Percentiles rank a stretch among this genome's conserved stretches.
These are phyloP conservation scores for Hemichromis elongatus DNA, from an alignment of 2,113 vertebrate genomes.

Conservation along the genomic window DNA sequence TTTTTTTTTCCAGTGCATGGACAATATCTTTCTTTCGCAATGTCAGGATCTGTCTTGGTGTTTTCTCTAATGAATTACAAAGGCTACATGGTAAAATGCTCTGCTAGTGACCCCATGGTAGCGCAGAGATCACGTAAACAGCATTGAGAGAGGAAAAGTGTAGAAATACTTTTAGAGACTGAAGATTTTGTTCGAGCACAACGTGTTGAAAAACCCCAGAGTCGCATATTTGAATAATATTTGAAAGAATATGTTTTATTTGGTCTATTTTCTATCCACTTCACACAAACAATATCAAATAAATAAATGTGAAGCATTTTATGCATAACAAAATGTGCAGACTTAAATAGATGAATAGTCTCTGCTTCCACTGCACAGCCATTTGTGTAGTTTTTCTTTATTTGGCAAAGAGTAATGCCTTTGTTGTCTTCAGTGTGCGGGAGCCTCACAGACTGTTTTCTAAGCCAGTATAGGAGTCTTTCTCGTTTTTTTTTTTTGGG, in stretches of 20 bases:
- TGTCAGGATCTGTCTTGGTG: neutral
- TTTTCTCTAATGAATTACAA: neutral
- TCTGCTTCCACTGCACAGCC: conserved; percentile 45
- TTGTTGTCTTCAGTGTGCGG: conserved; percentile 34
- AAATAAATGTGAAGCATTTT: conserved; percentile 35
- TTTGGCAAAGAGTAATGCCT: conserved; percentile 61
- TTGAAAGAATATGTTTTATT: conserved; percentile 18
- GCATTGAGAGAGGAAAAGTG: neutral
- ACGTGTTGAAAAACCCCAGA: neutral
- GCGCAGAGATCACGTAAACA: neutral
- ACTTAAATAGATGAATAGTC: conserved; percentile 52
- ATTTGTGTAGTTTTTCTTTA: conserved; percentile 56
- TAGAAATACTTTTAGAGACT: neutral
- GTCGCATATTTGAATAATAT: conserved; percentile 25
- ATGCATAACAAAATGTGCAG: conserved; percentile 42
- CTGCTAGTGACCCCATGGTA: neutral
- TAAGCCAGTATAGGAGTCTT: conserved; percentile 12
- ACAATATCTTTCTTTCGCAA: neutral
- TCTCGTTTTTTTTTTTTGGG: neutral
- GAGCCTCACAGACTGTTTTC: conserved; percentile 44
- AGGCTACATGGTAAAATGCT: neutral
- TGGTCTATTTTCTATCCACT: conserved; percentile 28
- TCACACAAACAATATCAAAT: conserved; percentile 46
- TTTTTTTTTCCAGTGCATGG: too few relatives aligned
- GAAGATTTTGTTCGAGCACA: neutral